These are phyloP conservation scores for Tringa solitaria DNA, from an alignment of 2,113 vertebrate species.

Conservation along the genomic window DNA sequence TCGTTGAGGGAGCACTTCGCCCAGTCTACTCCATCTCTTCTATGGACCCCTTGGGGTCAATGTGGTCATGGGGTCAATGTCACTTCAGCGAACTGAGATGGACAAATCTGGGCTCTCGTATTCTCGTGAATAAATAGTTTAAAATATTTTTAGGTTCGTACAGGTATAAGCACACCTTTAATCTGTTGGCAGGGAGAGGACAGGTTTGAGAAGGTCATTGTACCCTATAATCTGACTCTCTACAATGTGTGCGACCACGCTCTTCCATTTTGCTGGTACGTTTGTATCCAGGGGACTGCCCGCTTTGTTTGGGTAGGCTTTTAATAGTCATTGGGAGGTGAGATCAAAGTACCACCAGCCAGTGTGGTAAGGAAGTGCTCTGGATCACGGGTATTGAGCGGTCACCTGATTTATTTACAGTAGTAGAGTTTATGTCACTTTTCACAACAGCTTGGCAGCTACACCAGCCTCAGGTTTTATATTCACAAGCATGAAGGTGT, in stretches of 20 bases:
- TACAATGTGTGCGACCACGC: accelerated
- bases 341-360: not conserved
- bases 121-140: not conserved
- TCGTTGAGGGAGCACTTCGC: accelerated
- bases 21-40: not conserved
- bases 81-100: accelerated
- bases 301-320: not conserved
- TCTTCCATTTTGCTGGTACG: not conserved
- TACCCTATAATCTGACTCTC: not conserved
- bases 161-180: not conserved
- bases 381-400: accelerated
- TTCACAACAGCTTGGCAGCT: not conserved
- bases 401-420: not conserved
- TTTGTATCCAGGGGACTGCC: not conserved
- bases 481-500: not conserved
- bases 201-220: not conserved
- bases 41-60: too few relatives aligned
- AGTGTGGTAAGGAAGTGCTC: not conserved
- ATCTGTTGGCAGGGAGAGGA: not conserved
- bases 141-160: not conserved
- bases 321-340: not conserved
- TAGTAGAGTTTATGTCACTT: not conserved
- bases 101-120: not conserved
- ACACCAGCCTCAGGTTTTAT: not conserved
- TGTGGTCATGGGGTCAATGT: not conserved